phyloP scores from a whole-genome alignment of 2,888 invertebrate species.

The Actias luna region DNA sequence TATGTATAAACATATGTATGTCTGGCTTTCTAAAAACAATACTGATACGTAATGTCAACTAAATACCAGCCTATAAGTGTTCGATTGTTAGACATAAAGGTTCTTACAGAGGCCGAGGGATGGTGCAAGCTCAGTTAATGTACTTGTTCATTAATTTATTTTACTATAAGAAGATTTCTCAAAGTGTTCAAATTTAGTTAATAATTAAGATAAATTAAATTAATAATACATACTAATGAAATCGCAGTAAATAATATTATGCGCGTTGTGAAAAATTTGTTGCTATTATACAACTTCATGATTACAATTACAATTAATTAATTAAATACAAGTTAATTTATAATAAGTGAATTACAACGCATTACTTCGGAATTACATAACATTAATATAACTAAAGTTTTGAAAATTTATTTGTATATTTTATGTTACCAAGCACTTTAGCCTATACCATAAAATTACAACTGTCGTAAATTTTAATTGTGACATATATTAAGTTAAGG shows the following conservation, averaged over 20 bases:
- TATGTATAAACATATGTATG: too few species aligned
- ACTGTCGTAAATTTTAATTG: not conserved
- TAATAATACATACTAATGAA: too few species aligned
- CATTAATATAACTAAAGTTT: not conserved
- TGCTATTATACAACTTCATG: not conserved
- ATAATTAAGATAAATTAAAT: too few species aligned
- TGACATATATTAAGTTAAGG: slow-evolving; percentile 5
- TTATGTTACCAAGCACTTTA: not conserved
- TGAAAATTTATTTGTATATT: not conserved
- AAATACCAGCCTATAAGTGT: too few species aligned
- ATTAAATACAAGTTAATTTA: not conserved
- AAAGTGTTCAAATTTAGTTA: not conserved
- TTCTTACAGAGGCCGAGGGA: too few species aligned
- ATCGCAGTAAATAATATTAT: too few species aligned
- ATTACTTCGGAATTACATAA: not conserved
- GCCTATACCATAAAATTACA: not conserved
- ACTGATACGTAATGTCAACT: too few species aligned
- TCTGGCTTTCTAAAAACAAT: too few species aligned
- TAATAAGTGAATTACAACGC: not conserved
- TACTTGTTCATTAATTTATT: not conserved
- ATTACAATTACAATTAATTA: not conserved
- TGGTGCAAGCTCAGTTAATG: too few species aligned
- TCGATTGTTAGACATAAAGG: too few species aligned
- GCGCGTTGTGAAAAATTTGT: too few species aligned
- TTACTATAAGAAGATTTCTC: not conserved